These are phyloP conservation scores for Heliothis subflexa DNA, from an alignment of 1,140 invertebrate genomes.

Conservation along the genomic window DNA sequence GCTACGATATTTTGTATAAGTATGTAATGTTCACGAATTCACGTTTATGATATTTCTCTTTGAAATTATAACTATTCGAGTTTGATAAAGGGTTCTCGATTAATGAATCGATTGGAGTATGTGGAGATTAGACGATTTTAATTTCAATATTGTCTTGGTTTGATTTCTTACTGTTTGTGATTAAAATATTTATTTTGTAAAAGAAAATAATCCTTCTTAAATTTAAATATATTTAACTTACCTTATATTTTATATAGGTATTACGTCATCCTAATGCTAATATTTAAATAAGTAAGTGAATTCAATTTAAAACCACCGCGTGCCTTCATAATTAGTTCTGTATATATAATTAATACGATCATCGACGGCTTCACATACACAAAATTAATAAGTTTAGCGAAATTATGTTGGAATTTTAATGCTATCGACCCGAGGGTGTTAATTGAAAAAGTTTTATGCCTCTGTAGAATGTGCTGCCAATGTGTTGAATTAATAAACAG, in stretches of 20 bases:
- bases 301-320: neutral
- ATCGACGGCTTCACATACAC: constrained; percentile 48
- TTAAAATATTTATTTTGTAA: no score
- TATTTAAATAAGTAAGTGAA: neutral
- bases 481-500: constrained; percentile 73
- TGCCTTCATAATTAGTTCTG: constrained; percentile 24
- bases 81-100: neutral
- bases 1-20: constrained; percentile 35
- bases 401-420: constrained; percentile 71
- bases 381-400: constrained; percentile 44
- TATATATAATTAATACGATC: constrained; percentile 47
- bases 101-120: neutral
- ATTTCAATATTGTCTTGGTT: no score
- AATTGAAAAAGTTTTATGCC: constrained; percentile 75
- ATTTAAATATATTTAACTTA: neutral
- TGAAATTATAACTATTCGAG: constrained; percentile 5
- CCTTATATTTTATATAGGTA: neutral
- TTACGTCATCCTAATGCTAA: no score
- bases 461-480: constrained; percentile 59
- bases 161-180: no score
- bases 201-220: neutral
- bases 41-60: constrained; percentile 32
- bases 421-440: constrained; percentile 62
- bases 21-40: constrained; percentile 59
- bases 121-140: no score